Conservation (phyloP, 2,797 vertebrate species). For the Anguilla pacifica region DNA sequence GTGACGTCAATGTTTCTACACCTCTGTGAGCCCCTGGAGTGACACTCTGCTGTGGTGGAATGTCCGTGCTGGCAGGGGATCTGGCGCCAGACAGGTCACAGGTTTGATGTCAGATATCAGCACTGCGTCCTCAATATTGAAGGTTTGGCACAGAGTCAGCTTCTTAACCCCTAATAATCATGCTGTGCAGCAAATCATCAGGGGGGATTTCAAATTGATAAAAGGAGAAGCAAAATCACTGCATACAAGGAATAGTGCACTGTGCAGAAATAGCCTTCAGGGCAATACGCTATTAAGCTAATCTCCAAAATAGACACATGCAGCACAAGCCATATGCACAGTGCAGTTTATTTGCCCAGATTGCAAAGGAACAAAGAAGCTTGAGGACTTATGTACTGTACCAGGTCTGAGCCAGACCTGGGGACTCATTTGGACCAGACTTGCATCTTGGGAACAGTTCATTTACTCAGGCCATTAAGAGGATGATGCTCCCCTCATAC, state of each 20-base stretch:
- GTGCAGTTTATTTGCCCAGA: neutral
- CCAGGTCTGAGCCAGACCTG: neutral
- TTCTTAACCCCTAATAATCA: neutral
- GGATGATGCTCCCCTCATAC: neutral
- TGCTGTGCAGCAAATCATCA: neutral
- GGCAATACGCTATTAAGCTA: neutral
- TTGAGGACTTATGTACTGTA: neutral
- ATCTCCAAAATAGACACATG: neutral
- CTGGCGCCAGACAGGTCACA: neutral
- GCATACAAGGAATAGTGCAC: neutral
- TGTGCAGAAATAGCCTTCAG: neutral
- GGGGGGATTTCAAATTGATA: neutral
- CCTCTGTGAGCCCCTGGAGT: neutral
- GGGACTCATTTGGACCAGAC: neutral
- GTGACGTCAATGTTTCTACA: no score
- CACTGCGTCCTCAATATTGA: neutral
- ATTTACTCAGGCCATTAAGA: constrained; percentile 5
- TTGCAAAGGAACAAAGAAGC: neutral
- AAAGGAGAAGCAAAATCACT: neutral
- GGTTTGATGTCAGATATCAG: neutral
- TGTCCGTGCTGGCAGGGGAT: neutral
- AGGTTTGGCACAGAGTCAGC: neutral
- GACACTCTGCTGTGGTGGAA: neutral
- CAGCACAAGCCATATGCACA: neutral
- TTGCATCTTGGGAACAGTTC: neutral